phyloP scores from a whole-genome alignment of 1,140 invertebrate genomes.

The Coptotermes formosanus region DNA sequence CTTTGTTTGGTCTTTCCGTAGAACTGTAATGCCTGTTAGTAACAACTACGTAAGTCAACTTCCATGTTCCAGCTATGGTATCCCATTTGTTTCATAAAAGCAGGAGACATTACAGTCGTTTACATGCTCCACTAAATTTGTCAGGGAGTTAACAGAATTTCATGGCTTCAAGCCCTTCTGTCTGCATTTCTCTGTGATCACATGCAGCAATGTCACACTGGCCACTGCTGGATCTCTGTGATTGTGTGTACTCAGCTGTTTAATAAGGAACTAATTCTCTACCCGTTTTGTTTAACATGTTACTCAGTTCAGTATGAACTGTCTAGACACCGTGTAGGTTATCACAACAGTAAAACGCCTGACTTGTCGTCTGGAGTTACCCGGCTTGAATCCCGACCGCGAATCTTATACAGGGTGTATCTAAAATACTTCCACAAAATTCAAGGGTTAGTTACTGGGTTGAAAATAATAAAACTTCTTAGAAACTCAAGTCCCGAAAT shows the following conservation, averaged over 20 bases:
- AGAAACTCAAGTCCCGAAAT: no score
- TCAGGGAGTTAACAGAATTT: slow-evolving; percentile 12
- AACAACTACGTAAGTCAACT: neutral
- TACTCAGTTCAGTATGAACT: no score
- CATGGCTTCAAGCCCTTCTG: neutral
- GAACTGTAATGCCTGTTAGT: slow-evolving; percentile 18
- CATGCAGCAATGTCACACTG: neutral
- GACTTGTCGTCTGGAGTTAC: no score
- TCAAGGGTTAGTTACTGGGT: no score
- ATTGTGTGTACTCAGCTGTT: neutral
- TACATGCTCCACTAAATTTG: neutral
- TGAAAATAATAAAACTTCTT: no score
- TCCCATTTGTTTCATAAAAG: neutral
- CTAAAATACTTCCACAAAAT: no score
- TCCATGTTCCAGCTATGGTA: neutral
- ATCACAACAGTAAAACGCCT: no score
- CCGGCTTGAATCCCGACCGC: no score
- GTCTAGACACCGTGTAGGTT: no score
- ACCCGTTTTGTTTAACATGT: neutral
- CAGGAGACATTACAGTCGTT: neutral
- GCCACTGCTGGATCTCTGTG: neutral
- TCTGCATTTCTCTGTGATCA: neutral
- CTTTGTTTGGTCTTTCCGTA: neutral
- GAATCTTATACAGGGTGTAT: no score
- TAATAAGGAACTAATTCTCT: neutral